A percentile compares a stretch with the other conserved stretches of the same genome.
phyloP scores from a whole-genome alignment of 2,113 vertebrate species.

The Micromys minutus region DNA sequence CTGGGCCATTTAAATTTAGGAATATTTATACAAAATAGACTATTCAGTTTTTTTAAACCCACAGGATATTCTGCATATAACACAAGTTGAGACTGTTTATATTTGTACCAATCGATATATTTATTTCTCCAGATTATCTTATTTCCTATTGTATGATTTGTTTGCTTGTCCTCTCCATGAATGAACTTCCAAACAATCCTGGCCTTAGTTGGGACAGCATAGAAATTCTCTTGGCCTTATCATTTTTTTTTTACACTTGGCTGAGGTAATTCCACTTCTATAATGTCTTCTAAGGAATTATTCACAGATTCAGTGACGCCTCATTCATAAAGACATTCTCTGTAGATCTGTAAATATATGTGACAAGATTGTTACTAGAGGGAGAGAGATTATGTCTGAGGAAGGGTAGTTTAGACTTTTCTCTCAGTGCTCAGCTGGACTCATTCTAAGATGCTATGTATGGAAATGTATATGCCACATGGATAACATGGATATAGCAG shows the following conservation, averaged over 20 bases:
- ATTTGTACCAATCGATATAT: conserved; percentile 7
- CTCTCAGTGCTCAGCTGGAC: neutral
- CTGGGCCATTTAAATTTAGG: neutral
- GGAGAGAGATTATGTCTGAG: neutral
- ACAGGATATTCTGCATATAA: neutral
- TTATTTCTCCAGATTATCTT: neutral
- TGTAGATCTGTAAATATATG: neutral
- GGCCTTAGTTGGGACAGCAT: neutral
- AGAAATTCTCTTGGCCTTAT: neutral
- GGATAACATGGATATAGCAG: too few relatives aligned
- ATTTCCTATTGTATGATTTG: neutral
- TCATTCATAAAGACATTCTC: neutral
- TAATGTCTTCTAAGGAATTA: neutral
- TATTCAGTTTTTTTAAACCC: neutral
- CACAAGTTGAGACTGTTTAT: conserved; percentile 7
- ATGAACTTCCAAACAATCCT: neutral
- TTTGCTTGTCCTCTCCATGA: neutral
- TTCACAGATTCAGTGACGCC: neutral
- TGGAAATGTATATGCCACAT: too few relatives aligned
- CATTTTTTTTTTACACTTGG: neutral
- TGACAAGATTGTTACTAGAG: neutral
- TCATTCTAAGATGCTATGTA: neutral
- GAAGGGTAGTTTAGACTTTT: neutral
- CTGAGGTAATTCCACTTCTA: neutral
- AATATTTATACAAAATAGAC: neutral